Evolutionary conservation across 2,888 invertebrate genomes (phyloP).

Genomic region (Melinopterus prodromus): DNA sequence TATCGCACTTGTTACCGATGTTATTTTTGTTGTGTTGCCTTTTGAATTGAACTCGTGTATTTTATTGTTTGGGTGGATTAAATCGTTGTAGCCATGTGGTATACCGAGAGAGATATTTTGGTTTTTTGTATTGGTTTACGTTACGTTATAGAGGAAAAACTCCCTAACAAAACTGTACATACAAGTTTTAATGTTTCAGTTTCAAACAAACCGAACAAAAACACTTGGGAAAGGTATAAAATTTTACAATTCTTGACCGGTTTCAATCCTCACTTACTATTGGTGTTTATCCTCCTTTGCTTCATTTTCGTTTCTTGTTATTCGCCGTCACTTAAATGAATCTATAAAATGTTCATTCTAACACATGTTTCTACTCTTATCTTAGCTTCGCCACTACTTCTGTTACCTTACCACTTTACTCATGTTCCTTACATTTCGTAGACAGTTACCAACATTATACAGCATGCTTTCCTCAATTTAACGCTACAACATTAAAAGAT

Average conservation of each 20-base stretch:
- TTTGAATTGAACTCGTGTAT: too few species aligned
- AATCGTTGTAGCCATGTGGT: not conserved
- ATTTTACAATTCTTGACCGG: conserved; percentile 46
- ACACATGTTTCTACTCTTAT: not conserved
- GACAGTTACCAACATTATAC: not conserved
- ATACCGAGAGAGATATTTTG: not conserved
- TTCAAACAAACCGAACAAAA: conserved; percentile 25
- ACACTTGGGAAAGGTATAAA: conserved; percentile 66
- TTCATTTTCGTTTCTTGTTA: not conserved
- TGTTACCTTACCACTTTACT: not conserved
- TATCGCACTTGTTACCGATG: too few species aligned
- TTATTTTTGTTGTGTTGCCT: too few species aligned
- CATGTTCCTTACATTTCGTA: too few species aligned
- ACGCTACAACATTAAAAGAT: not conserved
- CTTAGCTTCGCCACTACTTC: not conserved
- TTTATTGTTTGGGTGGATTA: not conserved
- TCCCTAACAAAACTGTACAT: conserved; percentile 48
- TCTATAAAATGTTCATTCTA: not conserved
- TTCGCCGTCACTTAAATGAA: not conserved
- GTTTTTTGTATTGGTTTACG: conserved; percentile 33
- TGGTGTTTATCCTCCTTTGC: not conserved
- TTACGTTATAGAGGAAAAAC: conserved; percentile 42
- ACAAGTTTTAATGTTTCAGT: conserved; percentile 25
- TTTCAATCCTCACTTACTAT: not conserved
- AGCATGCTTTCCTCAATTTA: not conserved